A percentile compares a stretch with the other conserved stretches of the same genome.
phyloP scores from a whole-genome alignment of 2,797 vertebrate species.

The Margarornis squamiger region DNA sequence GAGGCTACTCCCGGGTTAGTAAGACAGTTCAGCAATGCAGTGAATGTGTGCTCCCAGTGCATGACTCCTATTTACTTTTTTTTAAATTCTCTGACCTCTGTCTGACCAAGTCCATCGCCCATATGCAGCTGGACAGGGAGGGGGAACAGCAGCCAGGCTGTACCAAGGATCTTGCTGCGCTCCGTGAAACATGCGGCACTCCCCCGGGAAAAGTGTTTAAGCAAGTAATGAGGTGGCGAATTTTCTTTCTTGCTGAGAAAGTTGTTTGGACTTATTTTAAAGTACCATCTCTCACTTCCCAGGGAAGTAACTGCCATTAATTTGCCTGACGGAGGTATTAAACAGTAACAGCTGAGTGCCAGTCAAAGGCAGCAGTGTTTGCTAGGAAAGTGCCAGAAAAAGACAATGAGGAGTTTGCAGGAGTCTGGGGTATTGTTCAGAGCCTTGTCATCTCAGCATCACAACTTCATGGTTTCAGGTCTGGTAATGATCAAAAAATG shows the following conservation, averaged over 20 bases:
- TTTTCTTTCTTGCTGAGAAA: conserved; percentile 15
- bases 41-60: background rate
- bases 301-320: background rate
- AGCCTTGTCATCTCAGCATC: background rate
- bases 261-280: background rate
- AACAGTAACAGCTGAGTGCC: background rate
- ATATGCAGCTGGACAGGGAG: background rate
- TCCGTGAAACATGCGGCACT: rapidly evolving
- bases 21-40: conserved; percentile 7
- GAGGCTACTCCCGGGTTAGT: conserved; percentile 14
- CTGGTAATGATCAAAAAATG: background rate
- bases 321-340: background rate
- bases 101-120: background rate
- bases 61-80: background rate
- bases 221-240: background rate
- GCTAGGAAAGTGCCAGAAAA: background rate
- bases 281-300: background rate
- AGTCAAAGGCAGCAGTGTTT: background rate
- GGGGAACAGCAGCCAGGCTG: background rate
- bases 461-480: background rate
- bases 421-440: background rate
- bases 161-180: background rate
- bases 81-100: conserved; percentile 1
- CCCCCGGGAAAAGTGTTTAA: conserved; percentile 4
- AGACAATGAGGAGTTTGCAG: background rate